Evolutionary conservation across 2,113 vertebrate species (phyloP).

Genomic region (Cyprinus carpio): DNA sequence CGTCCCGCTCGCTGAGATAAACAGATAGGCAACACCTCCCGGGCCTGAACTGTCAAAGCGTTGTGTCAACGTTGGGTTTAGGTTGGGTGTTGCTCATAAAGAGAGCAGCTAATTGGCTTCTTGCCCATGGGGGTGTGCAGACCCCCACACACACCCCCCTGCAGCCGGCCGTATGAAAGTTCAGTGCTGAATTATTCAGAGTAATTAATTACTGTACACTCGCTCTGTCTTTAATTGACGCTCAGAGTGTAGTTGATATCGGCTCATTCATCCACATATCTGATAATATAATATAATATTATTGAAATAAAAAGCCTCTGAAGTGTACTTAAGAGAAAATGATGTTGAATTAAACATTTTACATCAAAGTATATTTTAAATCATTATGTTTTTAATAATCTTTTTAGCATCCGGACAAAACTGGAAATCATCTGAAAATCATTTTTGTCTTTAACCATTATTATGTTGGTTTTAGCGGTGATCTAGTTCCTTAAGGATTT

Average conservation of each 20-base stretch:
- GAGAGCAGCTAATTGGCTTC: slow-evolving; percentile 73
- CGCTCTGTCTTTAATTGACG: slow-evolving; percentile 66
- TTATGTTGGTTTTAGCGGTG: neutral
- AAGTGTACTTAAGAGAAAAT: too few species aligned
- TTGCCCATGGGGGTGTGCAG: slow-evolving; percentile 62
- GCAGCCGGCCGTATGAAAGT: slow-evolving; percentile 74
- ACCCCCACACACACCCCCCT: slow-evolving; percentile 13
- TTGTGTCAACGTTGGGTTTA: slow-evolving; percentile 52
- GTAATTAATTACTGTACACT: slow-evolving; percentile 72
- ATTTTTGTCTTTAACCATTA: neutral
- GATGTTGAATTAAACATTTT: too few species aligned
- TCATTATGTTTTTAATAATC: too few species aligned
- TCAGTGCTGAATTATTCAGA: slow-evolving; percentile 81
- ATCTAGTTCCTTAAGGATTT: neutral
- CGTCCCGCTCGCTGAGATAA: slow-evolving; percentile 25
- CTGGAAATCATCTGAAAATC: neutral
- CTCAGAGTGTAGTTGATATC: slow-evolving; percentile 50
- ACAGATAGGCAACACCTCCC: slow-evolving; percentile 41
- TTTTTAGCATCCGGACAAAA: neutral
- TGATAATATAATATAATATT: neutral
- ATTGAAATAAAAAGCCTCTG: too few species aligned
- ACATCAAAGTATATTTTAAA: too few species aligned
- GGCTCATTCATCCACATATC: slow-evolving; percentile 39
- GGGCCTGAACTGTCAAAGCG: slow-evolving; percentile 58
- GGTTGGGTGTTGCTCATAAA: slow-evolving; percentile 61